Evolutionary conservation across 2,888 invertebrate genomes (phyloP), one percentile per base, ranked within the genome.

Genomic region (Dolomedes plantarius): DNA sequence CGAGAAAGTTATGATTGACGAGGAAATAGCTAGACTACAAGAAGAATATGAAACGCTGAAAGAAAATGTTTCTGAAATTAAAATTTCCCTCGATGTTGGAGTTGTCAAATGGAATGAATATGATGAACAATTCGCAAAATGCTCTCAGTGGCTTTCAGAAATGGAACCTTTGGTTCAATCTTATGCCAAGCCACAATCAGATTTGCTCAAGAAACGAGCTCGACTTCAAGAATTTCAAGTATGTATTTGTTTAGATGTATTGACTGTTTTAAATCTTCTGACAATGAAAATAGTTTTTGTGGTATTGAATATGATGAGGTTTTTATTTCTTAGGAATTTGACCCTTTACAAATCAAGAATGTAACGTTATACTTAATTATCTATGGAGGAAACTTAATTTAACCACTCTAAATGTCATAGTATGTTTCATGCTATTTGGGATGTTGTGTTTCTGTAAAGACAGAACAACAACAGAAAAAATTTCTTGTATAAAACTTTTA

Each of bases 41-140:
- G 97, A 97, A 90, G 97, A 97, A 91, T 97, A 95, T 91, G 97
- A 97, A 91, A 95, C 94, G 87, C 92, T 91, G 90, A 94, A 95
- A 64, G 96, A 96, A 89, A 94, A 95, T 86, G 92, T 97, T 5
- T 95, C 94, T 89, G 95, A 94, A 89, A 95, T 96, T 1, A 97
- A 96, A 92, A 94, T 94, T 88, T 92, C 95, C 56, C 93, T 97
- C 71, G 97, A 97, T 92, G 94, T 95, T 88, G 97, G 96, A 90
- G 96, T 97, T 90, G 96, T 96, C 0, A 96, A 96, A 91, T 97
- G 97, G 97, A 96, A 96, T 0, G 97, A 97, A 91, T 97, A 97
- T 91, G 97, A 97, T 92, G 96, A 97, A 91, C 96, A 96, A 90
- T 96, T 96, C 91, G 95, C 95, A 90, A 96, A 97, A 92, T 96